Evolutionary conservation across 2,113 vertebrate species (phyloP).

Genomic region (Myiozetetes cayanensis): DNA sequence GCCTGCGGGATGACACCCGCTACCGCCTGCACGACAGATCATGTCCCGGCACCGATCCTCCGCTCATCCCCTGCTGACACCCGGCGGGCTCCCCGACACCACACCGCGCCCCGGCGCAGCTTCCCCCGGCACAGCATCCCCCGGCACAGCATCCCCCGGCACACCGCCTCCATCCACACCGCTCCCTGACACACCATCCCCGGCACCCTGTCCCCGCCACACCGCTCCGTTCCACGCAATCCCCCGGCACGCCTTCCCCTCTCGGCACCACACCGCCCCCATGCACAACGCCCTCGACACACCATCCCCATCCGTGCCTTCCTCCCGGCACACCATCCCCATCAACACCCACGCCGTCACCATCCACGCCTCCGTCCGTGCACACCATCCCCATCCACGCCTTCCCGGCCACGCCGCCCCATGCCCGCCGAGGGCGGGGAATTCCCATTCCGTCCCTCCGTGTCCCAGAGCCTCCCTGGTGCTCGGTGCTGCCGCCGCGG

Average conservation of each 20-base stretch:
- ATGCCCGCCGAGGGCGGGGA: too few relatives aligned
- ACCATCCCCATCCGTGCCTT: not conserved
- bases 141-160: not conserved
- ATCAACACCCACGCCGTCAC: not conserved
- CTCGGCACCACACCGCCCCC: not conserved
- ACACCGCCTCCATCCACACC: too few relatives aligned
- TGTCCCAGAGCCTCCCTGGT: rapidly evolving
- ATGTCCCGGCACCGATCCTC: not conserved
- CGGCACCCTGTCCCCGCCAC: not conserved
- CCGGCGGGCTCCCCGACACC: not conserved
- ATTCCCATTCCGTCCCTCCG: not conserved
- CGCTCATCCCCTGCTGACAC: not conserved
- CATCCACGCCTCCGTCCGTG: not conserved
- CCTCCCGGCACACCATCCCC: not conserved
- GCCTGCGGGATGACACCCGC: too few relatives aligned
- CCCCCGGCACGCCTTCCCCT: not conserved
- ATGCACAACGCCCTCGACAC: not conserved
- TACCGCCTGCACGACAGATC: rapidly evolving
- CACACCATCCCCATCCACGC: not conserved
- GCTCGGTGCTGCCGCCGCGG: not conserved
- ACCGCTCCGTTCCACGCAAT: not conserved
- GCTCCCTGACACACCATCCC: not conserved
- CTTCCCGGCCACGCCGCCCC: not conserved
- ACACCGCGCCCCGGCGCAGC: not conserved
- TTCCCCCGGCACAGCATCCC: not conserved